Percentiles rank a stretch among this genome's conserved stretches.
phyloP scores from a whole-genome alignment of 2,113 vertebrate genomes.

The Naja naja region DNA sequence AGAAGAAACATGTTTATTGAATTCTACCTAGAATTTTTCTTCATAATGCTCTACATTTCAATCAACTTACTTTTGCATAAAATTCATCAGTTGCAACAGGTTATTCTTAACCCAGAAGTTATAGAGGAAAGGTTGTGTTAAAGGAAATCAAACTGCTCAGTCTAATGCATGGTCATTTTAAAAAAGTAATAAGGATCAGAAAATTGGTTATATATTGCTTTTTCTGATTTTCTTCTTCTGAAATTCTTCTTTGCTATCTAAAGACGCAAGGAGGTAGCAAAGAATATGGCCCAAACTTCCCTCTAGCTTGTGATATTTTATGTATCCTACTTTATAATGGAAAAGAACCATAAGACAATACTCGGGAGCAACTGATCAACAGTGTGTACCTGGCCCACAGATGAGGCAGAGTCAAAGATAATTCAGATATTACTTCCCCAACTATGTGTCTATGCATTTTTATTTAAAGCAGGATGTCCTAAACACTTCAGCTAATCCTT shows the following conservation, averaged over 20 bases:
- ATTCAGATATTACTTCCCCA: not conserved
- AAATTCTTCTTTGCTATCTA: not conserved
- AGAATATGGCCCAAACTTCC: not conserved
- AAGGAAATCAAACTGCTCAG: not conserved
- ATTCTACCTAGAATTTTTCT: not conserved
- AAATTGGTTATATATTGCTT: not conserved
- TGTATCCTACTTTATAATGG: not conserved
- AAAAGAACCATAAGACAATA: not conserved
- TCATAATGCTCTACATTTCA: not conserved
- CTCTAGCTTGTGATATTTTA: not conserved
- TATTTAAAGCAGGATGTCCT: not conserved
- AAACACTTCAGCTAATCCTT: not conserved
- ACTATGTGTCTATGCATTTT: not conserved
- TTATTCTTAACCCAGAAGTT: not conserved
- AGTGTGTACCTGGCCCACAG: not conserved
- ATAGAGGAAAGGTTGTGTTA: not conserved
- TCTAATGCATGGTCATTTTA: not conserved
- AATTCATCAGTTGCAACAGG: not conserved
- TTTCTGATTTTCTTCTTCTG: not conserved
- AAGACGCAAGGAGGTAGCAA: not conserved
- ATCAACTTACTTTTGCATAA: not conserved
- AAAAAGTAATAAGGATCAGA: not conserved
- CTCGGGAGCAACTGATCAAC: not conserved
- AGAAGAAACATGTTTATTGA: not conserved
- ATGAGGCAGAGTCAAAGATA: not conserved